Percentiles rank a stretch among this genome's conserved stretches.
phyloP scores from a whole-genome alignment of 2,888 invertebrate species.

The Philhelius pedissequus region DNA sequence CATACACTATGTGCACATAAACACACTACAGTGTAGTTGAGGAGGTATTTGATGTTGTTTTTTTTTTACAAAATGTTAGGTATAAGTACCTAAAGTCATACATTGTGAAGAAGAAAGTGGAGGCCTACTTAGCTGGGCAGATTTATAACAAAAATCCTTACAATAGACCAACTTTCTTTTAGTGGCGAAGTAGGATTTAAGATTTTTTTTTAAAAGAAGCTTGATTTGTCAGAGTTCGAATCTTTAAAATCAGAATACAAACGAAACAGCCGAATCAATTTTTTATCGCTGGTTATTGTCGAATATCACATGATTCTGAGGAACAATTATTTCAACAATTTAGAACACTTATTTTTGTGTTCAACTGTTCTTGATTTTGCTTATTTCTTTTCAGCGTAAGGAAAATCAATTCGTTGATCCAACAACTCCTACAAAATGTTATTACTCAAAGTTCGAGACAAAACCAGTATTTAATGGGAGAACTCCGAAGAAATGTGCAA shows the following conservation, averaged over 20 bases:
- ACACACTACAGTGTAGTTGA: too few relatives aligned
- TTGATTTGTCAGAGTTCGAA: too few relatives aligned
- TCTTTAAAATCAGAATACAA: too few relatives aligned
- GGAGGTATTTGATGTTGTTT: conserved; percentile 6
- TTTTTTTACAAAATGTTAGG: not conserved
- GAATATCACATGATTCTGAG: too few relatives aligned
- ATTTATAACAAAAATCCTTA: not conserved
- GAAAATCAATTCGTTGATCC: conserved; percentile 18
- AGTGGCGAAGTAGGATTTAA: not conserved
- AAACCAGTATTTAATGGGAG: conserved; percentile 18
- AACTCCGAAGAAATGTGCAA: conserved; percentile 41
- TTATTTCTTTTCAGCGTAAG: conserved; percentile 32
- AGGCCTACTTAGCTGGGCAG: not conserved
- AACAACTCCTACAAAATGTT: conserved; percentile 29
- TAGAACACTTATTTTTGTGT: too few relatives aligned
- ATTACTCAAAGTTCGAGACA: conserved; percentile 53
- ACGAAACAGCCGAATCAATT: too few relatives aligned
- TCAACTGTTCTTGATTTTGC: too few relatives aligned
- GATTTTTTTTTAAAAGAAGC: not conserved
- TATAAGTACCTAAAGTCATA: not conserved
- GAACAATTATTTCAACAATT: too few relatives aligned
- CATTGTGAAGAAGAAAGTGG: conserved; percentile 21
- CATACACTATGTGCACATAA: too few relatives aligned
- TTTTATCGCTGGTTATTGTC: too few relatives aligned
- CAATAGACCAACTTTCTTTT: not conserved